phyloP scores from a whole-genome alignment of 2,797 vertebrate species.

The Sitta carolinensis region DNA sequence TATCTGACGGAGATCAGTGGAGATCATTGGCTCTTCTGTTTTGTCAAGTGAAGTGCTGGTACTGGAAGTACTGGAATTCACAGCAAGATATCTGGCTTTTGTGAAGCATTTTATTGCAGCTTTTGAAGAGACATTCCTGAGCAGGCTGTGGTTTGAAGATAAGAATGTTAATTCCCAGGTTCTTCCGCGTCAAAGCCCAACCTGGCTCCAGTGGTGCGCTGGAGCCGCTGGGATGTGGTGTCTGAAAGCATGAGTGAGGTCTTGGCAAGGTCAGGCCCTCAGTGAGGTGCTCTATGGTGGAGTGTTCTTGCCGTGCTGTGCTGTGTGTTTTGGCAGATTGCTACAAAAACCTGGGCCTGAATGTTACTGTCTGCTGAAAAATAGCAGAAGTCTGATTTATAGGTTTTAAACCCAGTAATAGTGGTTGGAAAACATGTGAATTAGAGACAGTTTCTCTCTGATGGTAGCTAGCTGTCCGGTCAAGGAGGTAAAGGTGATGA shows the following conservation, averaged over 20 bases:
- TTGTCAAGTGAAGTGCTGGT: not conserved
- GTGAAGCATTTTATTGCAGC: conserved; percentile 29
- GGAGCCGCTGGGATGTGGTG: not conserved
- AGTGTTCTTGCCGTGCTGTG: not conserved
- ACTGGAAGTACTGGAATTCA: conserved; percentile 7
- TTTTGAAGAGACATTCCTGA: conserved; percentile 23
- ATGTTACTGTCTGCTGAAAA: not conserved
- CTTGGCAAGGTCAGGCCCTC: not conserved
- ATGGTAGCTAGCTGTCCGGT: not conserved
- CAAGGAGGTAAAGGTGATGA: not conserved
- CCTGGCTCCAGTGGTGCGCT: not conserved
- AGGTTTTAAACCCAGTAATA: not conserved
- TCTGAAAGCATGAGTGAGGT: not conserved
- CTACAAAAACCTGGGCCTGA: not conserved
- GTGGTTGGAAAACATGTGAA: not conserved
- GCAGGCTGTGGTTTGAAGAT: conserved; percentile 28
- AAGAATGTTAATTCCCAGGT: conserved; percentile 35
- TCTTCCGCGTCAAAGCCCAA: not conserved
- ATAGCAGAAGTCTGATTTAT: not conserved
- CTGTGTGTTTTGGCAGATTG: not conserved
- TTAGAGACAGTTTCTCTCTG: not conserved
- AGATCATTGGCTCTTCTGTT: not conserved
- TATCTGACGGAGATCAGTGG: not conserved
- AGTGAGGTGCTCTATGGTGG: not conserved
- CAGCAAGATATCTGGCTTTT: conserved; percentile 15